These are phyloP conservation scores for Salvelinus fontinalis DNA, from an alignment of 2,113 vertebrate genomes.

Conservation along the genomic window DNA sequence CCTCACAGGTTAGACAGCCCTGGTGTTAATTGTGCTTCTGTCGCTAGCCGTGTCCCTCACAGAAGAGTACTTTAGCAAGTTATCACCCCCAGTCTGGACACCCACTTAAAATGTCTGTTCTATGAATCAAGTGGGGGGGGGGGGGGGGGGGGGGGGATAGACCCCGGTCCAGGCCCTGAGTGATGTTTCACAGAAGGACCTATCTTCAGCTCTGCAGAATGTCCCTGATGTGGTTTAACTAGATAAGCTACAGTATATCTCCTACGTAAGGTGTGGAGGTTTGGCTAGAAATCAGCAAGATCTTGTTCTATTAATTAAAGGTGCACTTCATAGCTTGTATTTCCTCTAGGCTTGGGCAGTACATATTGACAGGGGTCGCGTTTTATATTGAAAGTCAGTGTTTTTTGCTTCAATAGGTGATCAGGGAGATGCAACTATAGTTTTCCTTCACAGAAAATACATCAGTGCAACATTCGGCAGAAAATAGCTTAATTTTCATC, in stretches of 20 bases:
- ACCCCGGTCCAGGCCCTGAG: no score
- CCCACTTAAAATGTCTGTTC: not conserved
- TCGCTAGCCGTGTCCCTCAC: slow-evolving; percentile 5
- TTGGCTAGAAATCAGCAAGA: not conserved
- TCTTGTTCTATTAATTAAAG: not conserved
- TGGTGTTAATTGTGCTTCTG: slow-evolving; percentile 38
- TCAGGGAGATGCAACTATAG: no score
- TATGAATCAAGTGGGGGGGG: not conserved
- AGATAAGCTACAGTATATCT: not conserved
- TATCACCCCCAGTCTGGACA: not conserved
- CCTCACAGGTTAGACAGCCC: slow-evolving; percentile 24
- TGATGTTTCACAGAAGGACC: not conserved
- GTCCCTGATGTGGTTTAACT: not conserved
- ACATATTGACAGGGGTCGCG: no score
- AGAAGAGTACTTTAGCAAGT: not conserved
- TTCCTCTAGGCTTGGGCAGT: no score
- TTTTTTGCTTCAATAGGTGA: no score
- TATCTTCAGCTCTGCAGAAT: not conserved
- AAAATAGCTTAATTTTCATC: no score
- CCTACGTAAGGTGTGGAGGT: not conserved
- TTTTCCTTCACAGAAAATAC: no score
- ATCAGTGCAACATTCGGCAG: no score
- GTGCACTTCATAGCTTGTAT: no score
- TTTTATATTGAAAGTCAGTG: no score
- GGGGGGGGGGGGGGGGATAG: not conserved